Evolutionary conservation across 2,113 vertebrate genomes (phyloP).

Genomic region (Sapayoa aenigma): DNA sequence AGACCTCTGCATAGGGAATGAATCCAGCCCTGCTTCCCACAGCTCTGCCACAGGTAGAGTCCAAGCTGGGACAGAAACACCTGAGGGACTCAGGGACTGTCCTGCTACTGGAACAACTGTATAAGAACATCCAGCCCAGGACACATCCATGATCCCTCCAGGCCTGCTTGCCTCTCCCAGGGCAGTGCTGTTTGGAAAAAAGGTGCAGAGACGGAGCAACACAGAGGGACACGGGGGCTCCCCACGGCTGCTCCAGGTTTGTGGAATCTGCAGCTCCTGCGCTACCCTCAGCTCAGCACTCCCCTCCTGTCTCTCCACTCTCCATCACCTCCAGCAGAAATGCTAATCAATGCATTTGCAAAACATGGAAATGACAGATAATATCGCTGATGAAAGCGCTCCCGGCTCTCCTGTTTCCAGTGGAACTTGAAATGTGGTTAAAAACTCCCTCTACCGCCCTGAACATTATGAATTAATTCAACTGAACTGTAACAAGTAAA

Average conservation of each 20-base stretch:
- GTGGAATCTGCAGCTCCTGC: neutral
- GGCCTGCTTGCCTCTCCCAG: neutral
- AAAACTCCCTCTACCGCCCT: conserved; percentile 30
- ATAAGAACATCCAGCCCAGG: neutral
- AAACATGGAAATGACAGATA: neutral
- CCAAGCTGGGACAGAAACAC: neutral
- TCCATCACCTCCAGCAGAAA: conserved; percentile 31
- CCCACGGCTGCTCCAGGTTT: rapidly evolving
- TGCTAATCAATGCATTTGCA: conserved; percentile 29
- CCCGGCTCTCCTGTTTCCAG: neutral
- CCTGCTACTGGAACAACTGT: neutral
- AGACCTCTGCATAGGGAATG: neutral
- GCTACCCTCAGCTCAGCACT: neutral
- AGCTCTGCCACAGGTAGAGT: neutral
- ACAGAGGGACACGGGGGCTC: rapidly evolving
- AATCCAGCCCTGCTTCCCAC: neutral
- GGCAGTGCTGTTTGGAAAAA: neutral
- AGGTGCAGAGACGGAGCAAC: neutral
- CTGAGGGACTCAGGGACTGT: rapidly evolving
- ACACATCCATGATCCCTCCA: rapidly evolving
- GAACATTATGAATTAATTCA: conserved; percentile 29
- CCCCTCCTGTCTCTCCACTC: neutral
- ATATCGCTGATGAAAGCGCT: neutral
- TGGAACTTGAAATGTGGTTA: neutral
- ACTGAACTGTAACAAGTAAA: conserved; percentile 16